Evolutionary conservation across 1,140 invertebrate species (phyloP).

Genomic region (Gryllus bimaculatus): DNA sequence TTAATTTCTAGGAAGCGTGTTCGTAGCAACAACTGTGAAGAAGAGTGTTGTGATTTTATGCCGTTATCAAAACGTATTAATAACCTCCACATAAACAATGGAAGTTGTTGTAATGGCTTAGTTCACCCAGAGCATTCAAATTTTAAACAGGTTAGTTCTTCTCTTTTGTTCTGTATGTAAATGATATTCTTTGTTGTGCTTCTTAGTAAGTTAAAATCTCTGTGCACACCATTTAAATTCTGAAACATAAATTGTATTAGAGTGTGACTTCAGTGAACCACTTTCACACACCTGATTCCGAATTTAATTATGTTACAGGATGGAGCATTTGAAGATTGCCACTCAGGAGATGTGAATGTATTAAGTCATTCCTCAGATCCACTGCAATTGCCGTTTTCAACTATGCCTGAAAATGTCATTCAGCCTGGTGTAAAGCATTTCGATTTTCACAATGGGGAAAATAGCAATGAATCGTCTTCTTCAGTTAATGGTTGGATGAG

Average conservation of each 20-base stretch:
- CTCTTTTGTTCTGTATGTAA: background rate
- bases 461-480: slow-evolving; percentile 11
- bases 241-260: no score
- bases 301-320: background rate
- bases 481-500: slow-evolving; percentile 23
- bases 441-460: background rate
- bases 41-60: slow-evolving; percentile 62
- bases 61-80: slow-evolving; percentile 68
- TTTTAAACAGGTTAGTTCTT: background rate
- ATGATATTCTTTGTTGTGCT: background rate
- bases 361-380: background rate
- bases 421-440: background rate
- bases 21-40: slow-evolving; percentile 41
- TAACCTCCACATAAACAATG: slow-evolving; percentile 60
- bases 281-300: no score
- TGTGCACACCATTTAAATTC: background rate
- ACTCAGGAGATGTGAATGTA: background rate
- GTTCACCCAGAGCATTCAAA: background rate
- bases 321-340: background rate
- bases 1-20: slow-evolving; percentile 47
- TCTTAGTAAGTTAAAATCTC: background rate
- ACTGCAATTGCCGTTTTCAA: background rate
- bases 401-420: background rate
- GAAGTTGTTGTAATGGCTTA: slow-evolving; percentile 13
- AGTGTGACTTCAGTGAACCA: no score